Evolutionary conservation across 2,797 vertebrate genomes (phyloP).

Genomic region (Lithobates pipiens): DNA sequence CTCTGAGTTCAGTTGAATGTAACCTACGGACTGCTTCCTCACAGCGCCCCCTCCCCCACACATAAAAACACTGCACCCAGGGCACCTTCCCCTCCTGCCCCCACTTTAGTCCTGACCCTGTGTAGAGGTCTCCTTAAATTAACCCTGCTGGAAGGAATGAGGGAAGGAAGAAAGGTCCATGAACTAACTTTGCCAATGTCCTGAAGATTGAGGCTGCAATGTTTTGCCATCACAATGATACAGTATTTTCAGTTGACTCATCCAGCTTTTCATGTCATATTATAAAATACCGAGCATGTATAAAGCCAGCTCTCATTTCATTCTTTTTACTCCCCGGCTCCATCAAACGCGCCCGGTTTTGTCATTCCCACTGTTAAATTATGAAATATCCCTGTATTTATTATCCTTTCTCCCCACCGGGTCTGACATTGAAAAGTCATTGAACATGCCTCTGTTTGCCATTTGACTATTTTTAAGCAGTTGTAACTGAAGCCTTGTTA

Average conservation of each 20-base stretch:
- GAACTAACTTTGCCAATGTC: conserved; percentile 27
- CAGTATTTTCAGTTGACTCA: conserved; percentile 32
- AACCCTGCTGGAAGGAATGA: neutral
- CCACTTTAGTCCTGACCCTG: no score
- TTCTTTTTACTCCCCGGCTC: conserved; percentile 34
- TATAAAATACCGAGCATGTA: conserved; percentile 40
- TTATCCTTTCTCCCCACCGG: neutral
- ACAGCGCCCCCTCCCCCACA: no score
- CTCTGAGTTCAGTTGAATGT: no score
- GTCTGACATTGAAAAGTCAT: conserved; percentile 59
- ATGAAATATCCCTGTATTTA: conserved; percentile 43
- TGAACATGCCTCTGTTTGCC: conserved; percentile 34
- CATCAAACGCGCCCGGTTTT: conserved; percentile 22
- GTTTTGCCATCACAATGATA: conserved; percentile 25
- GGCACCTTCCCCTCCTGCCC: no score
- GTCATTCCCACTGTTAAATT: conserved; percentile 37
- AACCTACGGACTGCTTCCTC: no score
- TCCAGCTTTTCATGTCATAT: conserved; percentile 42
- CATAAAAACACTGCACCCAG: no score
- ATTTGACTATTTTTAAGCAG: conserved; percentile 33
- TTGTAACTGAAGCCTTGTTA: conserved; percentile 52
- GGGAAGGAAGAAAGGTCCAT: neutral
- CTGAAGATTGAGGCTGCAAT: conserved; percentile 25
- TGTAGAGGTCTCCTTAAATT: no score
- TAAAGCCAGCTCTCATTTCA: conserved; percentile 46